Conservation (phyloP, 1,140 invertebrate genomes). For the Drosophila yakuba region DNA sequence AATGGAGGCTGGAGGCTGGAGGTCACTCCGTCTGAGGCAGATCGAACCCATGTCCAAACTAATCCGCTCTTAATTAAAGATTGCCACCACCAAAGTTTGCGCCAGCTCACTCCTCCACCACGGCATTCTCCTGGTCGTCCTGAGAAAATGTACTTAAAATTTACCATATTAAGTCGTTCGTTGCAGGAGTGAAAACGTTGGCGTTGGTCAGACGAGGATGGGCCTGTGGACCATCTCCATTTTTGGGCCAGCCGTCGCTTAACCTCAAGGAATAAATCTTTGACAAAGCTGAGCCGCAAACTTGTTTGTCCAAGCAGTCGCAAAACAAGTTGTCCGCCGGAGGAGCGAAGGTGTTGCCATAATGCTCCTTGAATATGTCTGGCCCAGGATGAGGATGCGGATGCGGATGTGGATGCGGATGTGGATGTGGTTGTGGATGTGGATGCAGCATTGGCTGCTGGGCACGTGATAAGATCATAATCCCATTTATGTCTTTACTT, state of each 20-base stretch:
- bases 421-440: background rate
- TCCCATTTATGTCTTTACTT: slow-evolving; percentile 84
- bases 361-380: slow-evolving; percentile 70
- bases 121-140: background rate
- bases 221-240: background rate
- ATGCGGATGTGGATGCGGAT: slow-evolving; percentile 1
- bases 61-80: slow-evolving; percentile 85
- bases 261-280: slow-evolving; percentile 84
- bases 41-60: slow-evolving; percentile 82
- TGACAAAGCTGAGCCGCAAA: slow-evolving; percentile 80
- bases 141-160: slow-evolving; percentile 66
- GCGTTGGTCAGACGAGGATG: background rate
- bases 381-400: slow-evolving; percentile 11
- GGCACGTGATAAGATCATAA: slow-evolving; percentile 84
- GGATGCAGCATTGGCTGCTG: slow-evolving; percentile 37
- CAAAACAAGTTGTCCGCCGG: slow-evolving; percentile 3
- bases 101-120: background rate
- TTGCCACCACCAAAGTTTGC: slow-evolving; percentile 53
- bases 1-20: background rate
- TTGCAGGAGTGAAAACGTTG: slow-evolving; percentile 8
- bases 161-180: slow-evolving; percentile 69
- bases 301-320: slow-evolving; percentile 74
- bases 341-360: slow-evolving; percentile 69
- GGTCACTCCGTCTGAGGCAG: slow-evolving; percentile 52
- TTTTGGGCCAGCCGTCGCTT: slow-evolving; percentile 58